These are phyloP conservation scores for Hydropsyche tenuis DNA, from an alignment of 1,140 invertebrate species.

Conservation along the genomic window DNA sequence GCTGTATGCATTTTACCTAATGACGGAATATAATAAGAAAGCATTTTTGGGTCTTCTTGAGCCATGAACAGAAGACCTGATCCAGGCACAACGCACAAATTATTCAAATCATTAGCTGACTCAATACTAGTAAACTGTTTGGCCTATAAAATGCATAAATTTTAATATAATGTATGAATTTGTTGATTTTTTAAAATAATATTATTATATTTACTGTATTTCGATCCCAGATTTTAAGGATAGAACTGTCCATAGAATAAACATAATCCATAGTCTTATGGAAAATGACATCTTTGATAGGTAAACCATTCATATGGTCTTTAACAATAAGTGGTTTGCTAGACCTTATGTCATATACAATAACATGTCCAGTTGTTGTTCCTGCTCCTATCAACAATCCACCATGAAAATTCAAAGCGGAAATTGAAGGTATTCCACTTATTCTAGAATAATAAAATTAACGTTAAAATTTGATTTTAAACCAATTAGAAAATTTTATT, in stretches of 20 bases:
- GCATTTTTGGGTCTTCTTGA: conserved; percentile 93
- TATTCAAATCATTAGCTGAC: conserved; percentile 84
- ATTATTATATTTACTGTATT: conserved; percentile 70
- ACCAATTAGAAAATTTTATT: neutral
- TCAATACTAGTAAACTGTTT: conserved; percentile 94
- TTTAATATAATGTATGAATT: conserved; percentile 19
- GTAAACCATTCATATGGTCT: conserved; percentile 93
- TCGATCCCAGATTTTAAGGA: conserved; percentile 95
- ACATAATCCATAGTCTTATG: conserved; percentile 82
- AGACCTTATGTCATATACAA: conserved; percentile 94
- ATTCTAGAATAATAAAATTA: conserved; percentile 59
- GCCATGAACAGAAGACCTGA: conserved; percentile 94
- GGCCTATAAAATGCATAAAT: conserved; percentile 69
- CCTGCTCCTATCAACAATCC: conserved; percentile 88
- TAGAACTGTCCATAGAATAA: conserved; percentile 89
- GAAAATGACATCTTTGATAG: conserved; percentile 91
- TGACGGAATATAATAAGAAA: conserved; percentile 93
- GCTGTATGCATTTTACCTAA: conserved; percentile 61
- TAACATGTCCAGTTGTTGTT: conserved; percentile 89
- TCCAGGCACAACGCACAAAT: conserved; percentile 87
- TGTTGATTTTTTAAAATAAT: neutral
- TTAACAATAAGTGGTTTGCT: conserved; percentile 88
- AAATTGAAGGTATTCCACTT: conserved; percentile 76
- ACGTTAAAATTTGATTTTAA: neutral
- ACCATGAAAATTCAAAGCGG: conserved; percentile 82